Percentiles rank a stretch among this genome's conserved stretches.
These are phyloP conservation scores for Drosophila pegasa DNA, from an alignment of 2,888 invertebrate species.

Conservation along the genomic window DNA sequence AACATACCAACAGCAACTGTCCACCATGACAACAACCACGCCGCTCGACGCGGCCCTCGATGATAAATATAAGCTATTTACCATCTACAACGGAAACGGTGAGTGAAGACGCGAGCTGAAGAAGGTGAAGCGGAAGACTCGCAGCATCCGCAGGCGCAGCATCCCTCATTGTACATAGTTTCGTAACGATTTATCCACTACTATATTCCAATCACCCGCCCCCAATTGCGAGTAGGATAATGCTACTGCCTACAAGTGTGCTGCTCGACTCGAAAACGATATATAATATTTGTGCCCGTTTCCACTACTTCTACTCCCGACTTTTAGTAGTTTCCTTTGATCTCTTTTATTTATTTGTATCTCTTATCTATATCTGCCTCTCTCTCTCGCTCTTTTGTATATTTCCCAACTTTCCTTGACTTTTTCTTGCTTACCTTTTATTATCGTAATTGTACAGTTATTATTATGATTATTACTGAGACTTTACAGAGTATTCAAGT, in stretches of 20 bases:
- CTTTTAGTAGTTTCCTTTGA: constrained; percentile 14
- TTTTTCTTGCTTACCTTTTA: constrained; percentile 5
- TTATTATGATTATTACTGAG: constrained; percentile 5
- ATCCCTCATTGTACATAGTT: constrained; percentile 3
- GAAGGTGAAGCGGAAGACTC: constrained; percentile 11
- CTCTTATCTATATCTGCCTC: background rate
- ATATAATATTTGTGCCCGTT: constrained; percentile 36
- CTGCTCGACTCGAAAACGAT: constrained; percentile 8
- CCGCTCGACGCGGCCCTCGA: constrained; percentile 76
- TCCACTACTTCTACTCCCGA: constrained; percentile 1
- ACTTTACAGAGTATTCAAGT: constrained; percentile 13
- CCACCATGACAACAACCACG: constrained; percentile 71
- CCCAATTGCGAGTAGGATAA: background rate
- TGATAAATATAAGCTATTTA: constrained; percentile 85
- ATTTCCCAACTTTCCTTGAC: background rate
- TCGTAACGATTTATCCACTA: background rate
- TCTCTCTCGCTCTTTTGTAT: background rate
- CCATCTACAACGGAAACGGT: constrained; percentile 85
- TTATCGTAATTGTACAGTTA: constrained; percentile 4
- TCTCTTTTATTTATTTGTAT: constrained; percentile 1
- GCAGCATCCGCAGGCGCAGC: constrained; percentile 11
- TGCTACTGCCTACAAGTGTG: constrained; percentile 23
- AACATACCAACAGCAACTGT: constrained; percentile 77
- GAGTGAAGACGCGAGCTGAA: constrained; percentile 78
- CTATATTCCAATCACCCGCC: too few species aligned